phyloP scores from a whole-genome alignment of 2,888 invertebrate genomes.

The Nipponacmea schrenckii region DNA sequence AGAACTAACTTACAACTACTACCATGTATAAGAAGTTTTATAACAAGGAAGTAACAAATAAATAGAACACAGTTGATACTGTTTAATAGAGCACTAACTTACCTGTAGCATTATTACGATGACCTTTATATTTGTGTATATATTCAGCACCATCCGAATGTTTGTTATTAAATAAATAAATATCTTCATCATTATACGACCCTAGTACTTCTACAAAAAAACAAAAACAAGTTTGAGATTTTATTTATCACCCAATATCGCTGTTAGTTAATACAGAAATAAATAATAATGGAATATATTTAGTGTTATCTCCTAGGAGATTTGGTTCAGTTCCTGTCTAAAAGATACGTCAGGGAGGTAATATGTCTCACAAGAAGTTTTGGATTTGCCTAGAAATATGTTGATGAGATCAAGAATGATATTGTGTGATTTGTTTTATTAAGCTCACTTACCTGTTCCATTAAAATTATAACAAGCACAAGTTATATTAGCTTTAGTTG shows the following conservation, averaged over 20 bases:
- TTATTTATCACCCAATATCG: not conserved
- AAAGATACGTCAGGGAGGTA: not conserved
- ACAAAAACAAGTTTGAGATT: not conserved
- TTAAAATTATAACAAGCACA: conserved; percentile 91
- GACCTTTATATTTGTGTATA: conserved; percentile 74
- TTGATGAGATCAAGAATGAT: not conserved
- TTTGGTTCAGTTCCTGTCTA: not conserved
- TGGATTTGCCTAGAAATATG: not conserved
- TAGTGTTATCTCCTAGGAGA: not conserved
- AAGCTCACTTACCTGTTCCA: conserved; percentile 73
- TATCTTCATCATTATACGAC: conserved; percentile 93
- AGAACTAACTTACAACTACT: too few species aligned
- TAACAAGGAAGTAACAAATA: too few species aligned
- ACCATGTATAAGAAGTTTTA: too few species aligned
- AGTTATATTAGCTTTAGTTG: conserved; percentile 78
- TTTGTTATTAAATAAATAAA: conserved; percentile 84
- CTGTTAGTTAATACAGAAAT: too few species aligned
- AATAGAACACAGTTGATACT: too few species aligned
- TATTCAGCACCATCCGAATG: conserved; percentile 72
- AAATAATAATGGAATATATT: too few species aligned
- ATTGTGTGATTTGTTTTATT: too few species aligned
- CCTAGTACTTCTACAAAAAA: conserved; percentile 79
- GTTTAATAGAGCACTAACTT: conserved; percentile 17
- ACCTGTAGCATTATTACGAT: conserved; percentile 73
- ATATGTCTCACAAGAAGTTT: not conserved